Evolutionary conservation across 1,140 invertebrate genomes (phyloP).

Genomic region (Gonioctena quinquepunctata): DNA sequence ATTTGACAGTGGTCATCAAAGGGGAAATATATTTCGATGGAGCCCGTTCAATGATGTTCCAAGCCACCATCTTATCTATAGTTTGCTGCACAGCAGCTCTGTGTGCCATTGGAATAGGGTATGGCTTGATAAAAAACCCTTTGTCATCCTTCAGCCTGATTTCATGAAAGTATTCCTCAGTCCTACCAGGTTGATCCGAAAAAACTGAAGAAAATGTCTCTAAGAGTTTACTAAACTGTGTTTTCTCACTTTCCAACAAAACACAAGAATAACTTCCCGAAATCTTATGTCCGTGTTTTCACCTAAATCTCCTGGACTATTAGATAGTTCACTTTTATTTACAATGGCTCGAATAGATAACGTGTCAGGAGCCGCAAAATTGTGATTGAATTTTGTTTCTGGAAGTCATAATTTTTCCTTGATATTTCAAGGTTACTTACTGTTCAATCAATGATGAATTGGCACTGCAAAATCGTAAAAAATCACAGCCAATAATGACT

Average conservation of each 20-base stretch:
- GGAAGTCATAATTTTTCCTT: background rate
- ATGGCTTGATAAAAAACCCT: background rate
- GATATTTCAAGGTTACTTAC: background rate
- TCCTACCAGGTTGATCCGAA: background rate
- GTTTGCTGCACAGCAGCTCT: background rate
- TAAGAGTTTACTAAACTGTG: background rate
- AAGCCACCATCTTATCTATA: background rate
- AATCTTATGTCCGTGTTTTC: background rate
- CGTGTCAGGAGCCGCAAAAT: background rate
- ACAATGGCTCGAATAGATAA: background rate
- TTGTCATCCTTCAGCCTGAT: background rate
- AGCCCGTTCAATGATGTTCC: background rate
- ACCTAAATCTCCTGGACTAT: background rate
- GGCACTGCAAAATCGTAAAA: background rate
- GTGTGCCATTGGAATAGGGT: background rate
- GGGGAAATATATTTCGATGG: background rate
- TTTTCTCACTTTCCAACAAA: no score
- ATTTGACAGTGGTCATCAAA: background rate
- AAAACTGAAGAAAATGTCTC: background rate
- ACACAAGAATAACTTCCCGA: background rate
- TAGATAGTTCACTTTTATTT: background rate
- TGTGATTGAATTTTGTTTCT: background rate
- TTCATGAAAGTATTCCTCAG: background rate
- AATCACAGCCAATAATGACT: constrained; percentile 9
- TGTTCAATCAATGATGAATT: no score